Percentiles rank a stretch among this genome's conserved stretches.
These are phyloP conservation scores for Tribolium castaneum DNA, from an alignment of 1,140 invertebrate species.

Conservation along the genomic window DNA sequence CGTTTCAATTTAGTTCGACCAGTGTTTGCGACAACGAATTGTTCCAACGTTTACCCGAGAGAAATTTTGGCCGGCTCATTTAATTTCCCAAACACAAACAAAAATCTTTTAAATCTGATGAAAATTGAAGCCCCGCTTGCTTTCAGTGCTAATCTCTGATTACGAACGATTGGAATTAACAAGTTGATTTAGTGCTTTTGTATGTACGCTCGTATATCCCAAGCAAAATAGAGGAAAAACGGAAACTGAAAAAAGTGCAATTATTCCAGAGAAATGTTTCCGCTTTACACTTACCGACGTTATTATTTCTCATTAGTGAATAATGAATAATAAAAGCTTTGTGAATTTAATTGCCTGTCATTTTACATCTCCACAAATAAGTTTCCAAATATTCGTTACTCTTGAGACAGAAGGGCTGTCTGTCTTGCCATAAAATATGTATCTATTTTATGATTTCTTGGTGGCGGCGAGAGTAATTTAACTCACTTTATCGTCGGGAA, in stretches of 20 bases:
- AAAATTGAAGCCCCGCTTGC: neutral
- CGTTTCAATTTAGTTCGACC: neutral
- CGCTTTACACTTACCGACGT: neutral
- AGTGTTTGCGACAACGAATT: too few relatives aligned
- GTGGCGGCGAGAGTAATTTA: neutral
- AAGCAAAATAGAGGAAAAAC: neutral
- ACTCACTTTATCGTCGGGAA: neutral
- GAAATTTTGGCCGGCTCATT: neutral
- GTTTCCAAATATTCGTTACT: neutral
- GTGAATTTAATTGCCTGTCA: neutral
- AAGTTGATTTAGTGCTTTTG: neutral
- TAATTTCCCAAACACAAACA: neutral
- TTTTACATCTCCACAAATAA: neutral
- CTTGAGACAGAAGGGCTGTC: too few relatives aligned
- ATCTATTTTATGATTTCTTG: neutral
- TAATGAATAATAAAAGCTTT: neutral
- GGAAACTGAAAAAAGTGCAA: neutral
- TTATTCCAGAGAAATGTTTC: neutral
- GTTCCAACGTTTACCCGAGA: too few relatives aligned
- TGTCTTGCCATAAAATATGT: neutral
- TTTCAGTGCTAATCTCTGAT: slow-evolving; percentile 4
- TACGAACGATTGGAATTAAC: slow-evolving; percentile 12
- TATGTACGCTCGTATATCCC: neutral
- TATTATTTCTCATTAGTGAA: neutral
- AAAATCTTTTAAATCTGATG: neutral